These are phyloP conservation scores for Trididemnum nubilum DNA, from an alignment of 23 tunicate genomes.

Conservation along the genomic window DNA sequence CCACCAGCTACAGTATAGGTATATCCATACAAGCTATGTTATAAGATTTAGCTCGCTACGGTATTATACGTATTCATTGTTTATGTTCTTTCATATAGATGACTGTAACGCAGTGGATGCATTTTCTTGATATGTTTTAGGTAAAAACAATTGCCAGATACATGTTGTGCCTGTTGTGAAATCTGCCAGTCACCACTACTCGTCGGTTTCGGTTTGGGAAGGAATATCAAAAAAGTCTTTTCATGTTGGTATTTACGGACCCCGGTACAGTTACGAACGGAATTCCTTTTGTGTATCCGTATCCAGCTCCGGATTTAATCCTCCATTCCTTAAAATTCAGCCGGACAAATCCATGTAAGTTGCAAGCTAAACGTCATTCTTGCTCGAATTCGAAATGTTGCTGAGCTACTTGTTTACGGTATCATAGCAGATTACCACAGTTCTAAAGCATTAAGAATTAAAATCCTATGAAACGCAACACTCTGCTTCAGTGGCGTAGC, in stretches of 20 bases:
- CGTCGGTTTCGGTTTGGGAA: conserved; percentile 31
- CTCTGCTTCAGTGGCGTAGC: neutral
- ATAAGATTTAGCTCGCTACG: no score
- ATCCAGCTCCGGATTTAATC: conserved; percentile 54
- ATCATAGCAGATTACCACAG: no score
- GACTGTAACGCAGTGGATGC: no score
- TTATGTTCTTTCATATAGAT: no score
- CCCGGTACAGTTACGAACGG: conserved; percentile 24
- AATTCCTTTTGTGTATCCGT: conserved; percentile 64
- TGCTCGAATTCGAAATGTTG: no score
- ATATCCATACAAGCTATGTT: no score
- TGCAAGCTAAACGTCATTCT: neutral
- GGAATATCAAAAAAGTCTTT: conserved; percentile 23
- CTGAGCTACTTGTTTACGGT: no score
- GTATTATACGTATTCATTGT: no score
- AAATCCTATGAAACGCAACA: no score
- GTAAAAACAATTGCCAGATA: conserved; percentile 17
- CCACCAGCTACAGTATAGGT: no score
- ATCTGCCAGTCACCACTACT: neutral
- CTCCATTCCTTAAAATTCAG: conserved; percentile 32
- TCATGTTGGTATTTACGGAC: conserved; percentile 73
- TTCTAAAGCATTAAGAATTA: no score
- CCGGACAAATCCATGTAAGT: conserved; percentile 12
- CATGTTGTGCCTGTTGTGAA: conserved; percentile 65
- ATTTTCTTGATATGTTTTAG: no score